Evolutionary conservation across 2,113 vertebrate species (phyloP).

Genomic region (Pluvialis apricaria): DNA sequence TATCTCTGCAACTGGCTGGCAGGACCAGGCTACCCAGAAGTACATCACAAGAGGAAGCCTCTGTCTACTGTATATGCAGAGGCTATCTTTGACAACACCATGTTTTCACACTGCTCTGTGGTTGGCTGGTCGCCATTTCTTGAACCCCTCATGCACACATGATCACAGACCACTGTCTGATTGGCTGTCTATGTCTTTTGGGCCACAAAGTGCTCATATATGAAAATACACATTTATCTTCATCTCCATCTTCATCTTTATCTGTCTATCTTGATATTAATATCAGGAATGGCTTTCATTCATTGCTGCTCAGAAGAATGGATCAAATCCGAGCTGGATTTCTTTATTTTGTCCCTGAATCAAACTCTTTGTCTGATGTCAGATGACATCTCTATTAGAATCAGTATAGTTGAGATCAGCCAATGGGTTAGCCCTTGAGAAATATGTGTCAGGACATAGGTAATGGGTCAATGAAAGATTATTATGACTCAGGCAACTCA

Average conservation of each 20-base stretch:
- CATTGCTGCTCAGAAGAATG: background rate
- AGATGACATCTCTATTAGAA: background rate
- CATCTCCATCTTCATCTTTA: background rate
- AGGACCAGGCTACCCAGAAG: background rate
- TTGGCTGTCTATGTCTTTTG: background rate
- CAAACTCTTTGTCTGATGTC: background rate
- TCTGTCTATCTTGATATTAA: background rate
- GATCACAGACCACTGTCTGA: background rate
- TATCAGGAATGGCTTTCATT: background rate
- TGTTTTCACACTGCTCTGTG: background rate
- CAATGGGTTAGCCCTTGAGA: background rate
- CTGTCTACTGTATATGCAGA: background rate
- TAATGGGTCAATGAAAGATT: background rate
- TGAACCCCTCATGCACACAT: background rate
- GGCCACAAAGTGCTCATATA: background rate
- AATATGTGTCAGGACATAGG: background rate
- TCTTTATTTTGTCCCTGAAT: background rate
- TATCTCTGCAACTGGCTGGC: accelerated
- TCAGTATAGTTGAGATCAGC: background rate
- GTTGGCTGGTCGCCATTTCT: background rate
- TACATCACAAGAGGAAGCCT: background rate
- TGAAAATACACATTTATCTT: background rate
- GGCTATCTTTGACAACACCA: background rate
- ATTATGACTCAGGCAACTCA: background rate
- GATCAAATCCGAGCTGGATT: background rate